These are phyloP conservation scores for Chalcis sispes DNA, from an alignment of 2,888 invertebrate genomes.

Conservation along the genomic window DNA sequence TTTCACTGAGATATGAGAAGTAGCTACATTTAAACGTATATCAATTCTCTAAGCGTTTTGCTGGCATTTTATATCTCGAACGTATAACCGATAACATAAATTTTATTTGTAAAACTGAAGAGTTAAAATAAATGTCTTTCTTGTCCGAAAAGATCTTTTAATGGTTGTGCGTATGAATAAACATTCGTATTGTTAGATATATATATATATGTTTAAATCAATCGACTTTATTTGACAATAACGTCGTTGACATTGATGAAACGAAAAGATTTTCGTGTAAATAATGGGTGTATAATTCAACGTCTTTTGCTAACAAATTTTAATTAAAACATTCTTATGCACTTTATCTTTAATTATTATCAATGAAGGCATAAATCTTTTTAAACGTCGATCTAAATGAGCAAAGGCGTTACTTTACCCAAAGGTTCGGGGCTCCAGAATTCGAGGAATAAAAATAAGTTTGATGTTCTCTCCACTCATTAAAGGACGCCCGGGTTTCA, in stretches of 20 bases:
- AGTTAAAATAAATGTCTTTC: conserved; percentile 4
- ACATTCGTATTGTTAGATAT: too few relatives aligned
- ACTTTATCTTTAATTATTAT: conserved; percentile 29
- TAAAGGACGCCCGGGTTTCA: conserved; percentile 27
- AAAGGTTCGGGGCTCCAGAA: neutral
- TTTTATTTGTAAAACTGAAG: conserved; percentile 29
- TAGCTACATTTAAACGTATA: conserved; percentile 29
- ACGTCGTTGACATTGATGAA: too few relatives aligned
- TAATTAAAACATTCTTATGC: conserved; percentile 26
- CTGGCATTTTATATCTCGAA: conserved; percentile 16
- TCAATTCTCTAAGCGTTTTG: conserved; percentile 30
- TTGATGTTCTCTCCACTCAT: conserved; percentile 15
- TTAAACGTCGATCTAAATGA: conserved; percentile 50
- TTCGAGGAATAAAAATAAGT: conserved; percentile 23
- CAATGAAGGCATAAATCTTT: conserved; percentile 47
- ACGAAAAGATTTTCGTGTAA: too few relatives aligned
- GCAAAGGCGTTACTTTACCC: conserved; percentile 5
- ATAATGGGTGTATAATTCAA: neutral
- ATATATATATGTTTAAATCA: too few relatives aligned
- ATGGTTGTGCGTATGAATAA: too few relatives aligned
- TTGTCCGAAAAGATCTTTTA: too few relatives aligned
- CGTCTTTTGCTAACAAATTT: conserved; percentile 11
- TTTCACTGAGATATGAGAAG: conserved; percentile 31
- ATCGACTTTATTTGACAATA: too few relatives aligned
- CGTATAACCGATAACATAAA: conserved; percentile 10